Evolutionary conservation across 2,888 invertebrate species (phyloP).

Genomic region (Drosophila subquinaria): DNA sequence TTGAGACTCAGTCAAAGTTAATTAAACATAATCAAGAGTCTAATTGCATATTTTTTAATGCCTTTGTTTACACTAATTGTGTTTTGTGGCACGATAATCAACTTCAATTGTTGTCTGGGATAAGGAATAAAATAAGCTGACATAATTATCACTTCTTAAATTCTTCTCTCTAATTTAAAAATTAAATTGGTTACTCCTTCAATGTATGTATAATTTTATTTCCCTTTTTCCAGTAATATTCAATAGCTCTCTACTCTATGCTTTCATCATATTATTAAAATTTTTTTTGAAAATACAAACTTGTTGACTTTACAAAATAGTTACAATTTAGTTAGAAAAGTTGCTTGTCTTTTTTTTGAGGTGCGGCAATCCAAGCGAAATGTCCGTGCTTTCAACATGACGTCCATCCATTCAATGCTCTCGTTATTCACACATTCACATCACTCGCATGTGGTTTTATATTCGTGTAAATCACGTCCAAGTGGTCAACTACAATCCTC

Average conservation of each 20-base stretch:
- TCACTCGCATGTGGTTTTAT: constrained; percentile 48
- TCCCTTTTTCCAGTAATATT: neutral
- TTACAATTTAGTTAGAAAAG: neutral
- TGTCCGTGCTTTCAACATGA: constrained; percentile 15
- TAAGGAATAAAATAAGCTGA: neutral
- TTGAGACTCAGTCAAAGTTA: constrained; percentile 12
- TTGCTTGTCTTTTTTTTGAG: neutral
- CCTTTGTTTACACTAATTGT: constrained; percentile 2
- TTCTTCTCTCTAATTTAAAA: neutral
- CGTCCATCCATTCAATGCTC: neutral
- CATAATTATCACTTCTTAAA: too few species aligned
- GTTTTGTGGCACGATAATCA: neutral
- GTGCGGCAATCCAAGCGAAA: constrained; percentile 16
- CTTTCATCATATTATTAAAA: neutral
- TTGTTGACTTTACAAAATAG: constrained; percentile 1
- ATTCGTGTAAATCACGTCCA: constrained; percentile 60
- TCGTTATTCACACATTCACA: constrained; percentile 27
- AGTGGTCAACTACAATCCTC: constrained; percentile 48
- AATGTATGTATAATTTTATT: neutral
- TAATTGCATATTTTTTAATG: neutral
- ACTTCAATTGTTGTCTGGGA: neutral
- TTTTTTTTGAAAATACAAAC: constrained; percentile 5
- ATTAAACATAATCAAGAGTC: constrained; percentile 19
- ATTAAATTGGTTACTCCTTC: neutral
- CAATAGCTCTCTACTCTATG: neutral